Evolutionary conservation across 2,797 vertebrate genomes (phyloP).

Genomic region (Macrochelys suwanniensis): DNA sequence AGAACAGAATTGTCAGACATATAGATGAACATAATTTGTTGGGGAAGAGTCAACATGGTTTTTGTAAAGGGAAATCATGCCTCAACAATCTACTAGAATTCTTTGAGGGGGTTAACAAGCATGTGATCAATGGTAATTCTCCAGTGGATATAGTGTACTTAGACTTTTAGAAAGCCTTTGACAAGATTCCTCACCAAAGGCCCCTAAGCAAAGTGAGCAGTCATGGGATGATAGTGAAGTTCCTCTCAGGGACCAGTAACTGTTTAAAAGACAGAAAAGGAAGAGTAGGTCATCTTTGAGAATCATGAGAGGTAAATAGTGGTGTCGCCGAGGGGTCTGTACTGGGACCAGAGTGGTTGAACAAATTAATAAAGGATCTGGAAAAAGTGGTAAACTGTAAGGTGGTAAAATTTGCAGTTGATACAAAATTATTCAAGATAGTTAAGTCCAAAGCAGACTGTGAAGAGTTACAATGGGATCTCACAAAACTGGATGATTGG

Average conservation of each 20-base stretch:
- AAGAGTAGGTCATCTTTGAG: not conserved
- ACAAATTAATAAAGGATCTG: not conserved
- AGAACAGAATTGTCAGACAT: no score
- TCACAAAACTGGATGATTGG: not conserved
- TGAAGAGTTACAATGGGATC: not conserved
- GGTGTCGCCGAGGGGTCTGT: not conserved
- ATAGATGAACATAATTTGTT: no score
- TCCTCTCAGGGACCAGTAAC: not conserved
- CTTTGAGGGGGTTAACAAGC: not conserved
- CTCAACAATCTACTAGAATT: not conserved
- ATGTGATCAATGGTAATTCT: not conserved
- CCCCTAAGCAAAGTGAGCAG: not conserved
- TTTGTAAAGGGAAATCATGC: not conserved
- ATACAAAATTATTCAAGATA: not conserved
- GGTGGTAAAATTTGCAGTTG: not conserved
- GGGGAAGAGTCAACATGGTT: no score
- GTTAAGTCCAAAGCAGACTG: not conserved
- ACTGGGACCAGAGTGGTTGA: not conserved
- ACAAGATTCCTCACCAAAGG: not conserved
- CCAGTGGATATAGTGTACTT: not conserved
- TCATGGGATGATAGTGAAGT: not conserved
- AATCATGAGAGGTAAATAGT: not conserved
- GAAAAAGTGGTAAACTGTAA: not conserved
- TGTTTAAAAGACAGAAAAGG: not conserved
- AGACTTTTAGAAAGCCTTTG: not conserved